Base-by-base conservation (phyloP, 2,113 vertebrate species). In the Trogon melanurus region DNA sequence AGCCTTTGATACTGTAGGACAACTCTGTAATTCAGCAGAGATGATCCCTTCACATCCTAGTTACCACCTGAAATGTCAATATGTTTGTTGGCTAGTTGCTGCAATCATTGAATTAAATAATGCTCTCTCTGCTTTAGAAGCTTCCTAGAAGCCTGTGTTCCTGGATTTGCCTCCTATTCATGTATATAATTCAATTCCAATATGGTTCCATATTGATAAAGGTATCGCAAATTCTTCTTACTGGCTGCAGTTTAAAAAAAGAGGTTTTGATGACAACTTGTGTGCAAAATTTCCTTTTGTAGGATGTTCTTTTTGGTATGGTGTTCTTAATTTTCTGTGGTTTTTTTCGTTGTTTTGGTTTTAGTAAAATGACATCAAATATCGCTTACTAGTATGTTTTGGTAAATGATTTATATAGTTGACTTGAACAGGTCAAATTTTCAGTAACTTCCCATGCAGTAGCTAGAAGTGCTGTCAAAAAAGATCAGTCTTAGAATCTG, bases 261-360 rank as follows among this genome's bases (percentile, higher is more conserved):
- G 3, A 32, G 10, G 4, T 19, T 53, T 47, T 65, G 21, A 61
- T 66, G 23, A 13, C 9, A 41, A 10, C 5, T 38, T 56, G 13
- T 30, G 10, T 67, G 30, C n/a, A 66, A 73, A 65, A 69, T 11
- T 36, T 62, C 5, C 19, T 54, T 76, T 21, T 56, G 6, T 36
- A 16, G 6, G 3, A 13, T 21, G 15, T 2, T 4, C 4, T 36
- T n/a, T 38, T 22, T 16, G 10, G 4, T 38, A 36, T 23, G 5
- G 10, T 60, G 26, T 36, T 64, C 11, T 71, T 41, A 41, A 41
- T 41, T 41, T 41, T 41, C 14, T 66, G 32, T 10, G 41, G 7
- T 41, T 21, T 23, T 9, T 10, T 51, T 16, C 9, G 2, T 10
- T 21, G 3, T 3, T 16, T 3, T 15, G 21, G 41, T 64, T 41